These are phyloP conservation scores for Girardinichthys multiradiatus DNA, from an alignment of 2,113 vertebrate genomes.

Conservation along the genomic window DNA sequence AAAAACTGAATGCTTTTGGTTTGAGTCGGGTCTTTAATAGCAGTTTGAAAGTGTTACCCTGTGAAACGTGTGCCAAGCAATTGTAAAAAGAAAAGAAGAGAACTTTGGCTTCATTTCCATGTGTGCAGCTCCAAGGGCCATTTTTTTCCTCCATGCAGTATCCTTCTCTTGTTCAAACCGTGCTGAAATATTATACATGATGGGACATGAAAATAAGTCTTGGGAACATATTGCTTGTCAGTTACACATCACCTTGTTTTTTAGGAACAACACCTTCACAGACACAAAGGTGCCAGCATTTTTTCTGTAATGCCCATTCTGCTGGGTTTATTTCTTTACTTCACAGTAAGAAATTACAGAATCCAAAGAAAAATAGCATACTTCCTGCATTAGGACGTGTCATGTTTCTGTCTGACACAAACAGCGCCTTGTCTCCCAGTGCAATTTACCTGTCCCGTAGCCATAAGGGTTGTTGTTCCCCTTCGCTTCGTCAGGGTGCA, in stretches of 20 bases:
- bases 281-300: slow-evolving; percentile 62
- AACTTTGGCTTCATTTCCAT: slow-evolving; percentile 32
- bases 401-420: slow-evolving; percentile 70
- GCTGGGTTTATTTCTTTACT: slow-evolving; percentile 67
- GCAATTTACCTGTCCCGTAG: slow-evolving; percentile 74
- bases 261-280: slow-evolving; percentile 36
- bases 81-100: slow-evolving; percentile 42
- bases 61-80: slow-evolving; percentile 30
- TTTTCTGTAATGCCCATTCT: slow-evolving; percentile 34
- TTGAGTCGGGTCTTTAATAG: neutral
- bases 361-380: slow-evolving; percentile 32
- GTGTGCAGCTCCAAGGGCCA: slow-evolving; percentile 53
- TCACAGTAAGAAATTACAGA: slow-evolving; percentile 37
- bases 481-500: slow-evolving; percentile 64
- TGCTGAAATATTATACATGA: slow-evolving; percentile 56
- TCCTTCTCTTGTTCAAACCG: slow-evolving; percentile 54
- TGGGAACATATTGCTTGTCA: slow-evolving; percentile 64
- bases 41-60: slow-evolving; percentile 12
- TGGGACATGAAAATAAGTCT: slow-evolving; percentile 49
- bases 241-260: slow-evolving; percentile 66
- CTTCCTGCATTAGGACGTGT: slow-evolving; percentile 71
- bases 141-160: slow-evolving; percentile 53
- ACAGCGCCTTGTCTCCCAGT: slow-evolving; percentile 54
- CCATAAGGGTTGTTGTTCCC: slow-evolving; percentile 74
- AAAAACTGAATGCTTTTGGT: neutral